Evolutionary conservation across 2,888 invertebrate genomes (phyloP).

Genomic region (Dicycla oo): DNA sequence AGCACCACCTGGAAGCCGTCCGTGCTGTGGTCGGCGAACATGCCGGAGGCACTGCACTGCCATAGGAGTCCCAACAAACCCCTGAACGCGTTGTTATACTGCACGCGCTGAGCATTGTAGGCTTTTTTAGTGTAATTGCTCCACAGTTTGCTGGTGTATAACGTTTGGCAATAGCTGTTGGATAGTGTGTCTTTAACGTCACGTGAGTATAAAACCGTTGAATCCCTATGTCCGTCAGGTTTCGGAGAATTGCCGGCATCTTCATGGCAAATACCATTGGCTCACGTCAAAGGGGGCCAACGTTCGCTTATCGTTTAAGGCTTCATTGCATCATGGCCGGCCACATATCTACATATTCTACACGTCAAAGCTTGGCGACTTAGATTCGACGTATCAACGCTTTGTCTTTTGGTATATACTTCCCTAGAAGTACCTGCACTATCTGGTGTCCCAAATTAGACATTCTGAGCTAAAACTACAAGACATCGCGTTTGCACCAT

Average conservation of each 20-base stretch:
- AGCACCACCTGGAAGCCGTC: no score
- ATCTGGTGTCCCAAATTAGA: not conserved
- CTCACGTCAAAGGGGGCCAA: constrained; percentile 5
- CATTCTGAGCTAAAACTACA: not conserved
- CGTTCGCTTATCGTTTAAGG: constrained; percentile 1
- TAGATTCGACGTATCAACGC: not conserved
- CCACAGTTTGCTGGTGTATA: no score
- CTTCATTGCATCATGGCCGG: not conserved
- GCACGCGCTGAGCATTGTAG: no score
- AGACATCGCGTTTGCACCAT: not conserved
- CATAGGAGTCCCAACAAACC: no score
- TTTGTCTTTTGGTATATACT: not conserved
- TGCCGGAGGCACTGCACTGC: no score
- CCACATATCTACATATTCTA: not conserved
- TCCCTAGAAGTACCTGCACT: not conserved
- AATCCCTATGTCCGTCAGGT: constrained; percentile 10
- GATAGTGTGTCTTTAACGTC: no score
- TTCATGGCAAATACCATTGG: constrained; percentile 18
- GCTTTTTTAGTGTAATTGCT: no score
- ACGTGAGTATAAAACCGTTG: constrained; percentile 10
- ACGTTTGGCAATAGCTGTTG: no score
- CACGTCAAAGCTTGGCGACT: constrained; percentile 1
- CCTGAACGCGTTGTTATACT: no score
- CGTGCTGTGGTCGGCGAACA: no score
- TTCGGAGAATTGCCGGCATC: not conserved